Percentiles rank a stretch among this genome's conserved stretches.
Evolutionary conservation across 2,113 vertebrate genomes (phyloP).

Genomic region (Asarcornis scutulata): DNA sequence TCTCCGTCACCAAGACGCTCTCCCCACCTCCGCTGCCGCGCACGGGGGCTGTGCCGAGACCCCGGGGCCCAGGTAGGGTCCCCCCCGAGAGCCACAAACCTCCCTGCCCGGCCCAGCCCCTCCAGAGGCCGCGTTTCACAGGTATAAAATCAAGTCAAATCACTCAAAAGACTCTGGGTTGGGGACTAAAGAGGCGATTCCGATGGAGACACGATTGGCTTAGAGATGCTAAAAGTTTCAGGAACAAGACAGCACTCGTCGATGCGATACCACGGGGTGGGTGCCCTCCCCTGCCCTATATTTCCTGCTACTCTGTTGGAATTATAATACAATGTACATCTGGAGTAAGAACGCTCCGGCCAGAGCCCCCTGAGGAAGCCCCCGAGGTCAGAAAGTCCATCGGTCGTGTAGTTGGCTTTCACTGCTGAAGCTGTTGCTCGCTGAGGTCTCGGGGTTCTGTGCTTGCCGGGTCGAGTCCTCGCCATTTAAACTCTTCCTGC

Average conservation of each 20-base stretch:
- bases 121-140: neutral
- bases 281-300: neutral
- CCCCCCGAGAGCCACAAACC: neutral
- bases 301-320: constrained; percentile 36
- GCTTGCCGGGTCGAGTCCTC: constrained; percentile 88
- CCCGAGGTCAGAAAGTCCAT: constrained; percentile 90
- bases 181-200: neutral
- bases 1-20: too few relatives aligned
- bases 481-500: constrained; percentile 93
- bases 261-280: neutral
- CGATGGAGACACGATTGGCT: neutral
- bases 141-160: neutral
- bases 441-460: constrained; percentile 69
- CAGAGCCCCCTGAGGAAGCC: neutral
- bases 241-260: neutral
- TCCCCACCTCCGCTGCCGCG: neutral
- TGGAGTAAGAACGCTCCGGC: neutral
- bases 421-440: constrained; percentile 80
- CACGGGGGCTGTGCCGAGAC: too few relatives aligned
- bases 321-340: constrained; percentile 59
- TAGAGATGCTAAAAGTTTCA: neutral
- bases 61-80: neutral
- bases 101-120: neutral
- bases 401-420: constrained; percentile 87
- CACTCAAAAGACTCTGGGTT: neutral